These are phyloP conservation scores for Chalcis sispes DNA, from an alignment of 2,888 invertebrate genomes.

Conservation along the genomic window DNA sequence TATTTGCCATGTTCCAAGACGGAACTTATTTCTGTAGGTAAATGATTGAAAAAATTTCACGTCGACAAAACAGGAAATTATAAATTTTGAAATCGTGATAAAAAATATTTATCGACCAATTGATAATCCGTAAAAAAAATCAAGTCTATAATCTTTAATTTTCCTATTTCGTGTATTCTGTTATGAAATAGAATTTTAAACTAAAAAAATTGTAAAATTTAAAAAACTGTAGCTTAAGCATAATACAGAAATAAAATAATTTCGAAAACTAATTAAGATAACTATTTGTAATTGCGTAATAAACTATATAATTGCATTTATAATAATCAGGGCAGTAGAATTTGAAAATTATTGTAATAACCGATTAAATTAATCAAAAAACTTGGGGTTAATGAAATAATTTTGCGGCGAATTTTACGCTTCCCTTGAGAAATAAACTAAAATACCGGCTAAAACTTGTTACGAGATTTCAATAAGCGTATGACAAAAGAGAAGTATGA, in stretches of 20 bases:
- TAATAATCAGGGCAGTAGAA: constrained; percentile 10
- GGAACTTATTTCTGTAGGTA: too few species aligned
- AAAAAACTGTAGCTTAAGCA: background rate
- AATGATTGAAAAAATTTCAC: background rate
- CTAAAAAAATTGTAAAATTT: background rate
- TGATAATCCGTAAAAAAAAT: constrained; percentile 1
- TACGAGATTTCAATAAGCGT: constrained; percentile 13
- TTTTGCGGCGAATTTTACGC: constrained; percentile 1
- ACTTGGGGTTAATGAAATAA: constrained; percentile 8
- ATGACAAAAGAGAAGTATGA: constrained; percentile 41
- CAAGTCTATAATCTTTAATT: constrained; percentile 32
- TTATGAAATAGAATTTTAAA: background rate
- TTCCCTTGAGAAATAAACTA: constrained; percentile 3
- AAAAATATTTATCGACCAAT: constrained; percentile 10
- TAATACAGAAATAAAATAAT: constrained; percentile 1
- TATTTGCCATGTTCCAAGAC: too few species aligned
- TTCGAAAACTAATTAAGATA: background rate
- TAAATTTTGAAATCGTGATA: constrained; percentile 7
- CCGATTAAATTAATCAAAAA: constrained; percentile 18
- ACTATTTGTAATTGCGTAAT: too few species aligned
- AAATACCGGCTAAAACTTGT: constrained; percentile 19
- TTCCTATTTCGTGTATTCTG: constrained; percentile 1
- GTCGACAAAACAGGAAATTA: constrained; percentile 14
- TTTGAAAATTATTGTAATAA: constrained; percentile 40
- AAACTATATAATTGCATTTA: background rate